Evolutionary conservation across 2,113 vertebrate species (phyloP).

Genomic region (Meriones unguiculatus): DNA sequence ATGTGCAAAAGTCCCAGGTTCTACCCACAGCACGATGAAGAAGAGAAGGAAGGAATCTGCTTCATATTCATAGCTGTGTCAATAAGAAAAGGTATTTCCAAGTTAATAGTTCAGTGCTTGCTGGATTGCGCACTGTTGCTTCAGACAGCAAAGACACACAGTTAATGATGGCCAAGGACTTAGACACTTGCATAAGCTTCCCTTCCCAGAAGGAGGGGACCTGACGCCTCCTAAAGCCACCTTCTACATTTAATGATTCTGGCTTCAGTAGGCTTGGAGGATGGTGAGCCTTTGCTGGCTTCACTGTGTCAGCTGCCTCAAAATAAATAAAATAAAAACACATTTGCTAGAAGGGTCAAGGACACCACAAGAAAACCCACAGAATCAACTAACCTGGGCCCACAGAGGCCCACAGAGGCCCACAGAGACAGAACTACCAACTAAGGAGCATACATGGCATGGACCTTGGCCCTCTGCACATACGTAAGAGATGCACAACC

Average conservation of each 20-base stretch:
- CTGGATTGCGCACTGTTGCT: conserved; percentile 75
- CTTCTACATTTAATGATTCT: neutral
- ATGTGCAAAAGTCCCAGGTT: neutral
- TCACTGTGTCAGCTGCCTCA: neutral
- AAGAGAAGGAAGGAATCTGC: neutral
- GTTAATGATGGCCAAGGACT: conserved; percentile 72
- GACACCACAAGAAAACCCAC: neutral
- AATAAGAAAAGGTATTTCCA: conserved; percentile 14
- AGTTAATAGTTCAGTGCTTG: conserved; percentile 72
- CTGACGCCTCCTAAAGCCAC: neutral
- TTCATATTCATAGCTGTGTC: conserved; percentile 39
- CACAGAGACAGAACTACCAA: neutral
- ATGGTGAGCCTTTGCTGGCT: neutral
- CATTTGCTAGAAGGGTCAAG: neutral
- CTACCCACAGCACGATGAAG: neutral
- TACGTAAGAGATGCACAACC: neutral
- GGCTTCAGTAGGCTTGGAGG: neutral
- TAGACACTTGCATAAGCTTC: conserved; percentile 31
- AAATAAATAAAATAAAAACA: neutral
- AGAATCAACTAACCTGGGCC: neutral
- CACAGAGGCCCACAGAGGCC: neutral
- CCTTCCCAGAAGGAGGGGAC: neutral
- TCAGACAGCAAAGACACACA: conserved; percentile 55
- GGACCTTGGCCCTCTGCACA: neutral
- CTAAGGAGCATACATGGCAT: neutral